Evolutionary conservation across 2,113 vertebrate species (phyloP).

Genomic region (Chionomys nivalis): DNA sequence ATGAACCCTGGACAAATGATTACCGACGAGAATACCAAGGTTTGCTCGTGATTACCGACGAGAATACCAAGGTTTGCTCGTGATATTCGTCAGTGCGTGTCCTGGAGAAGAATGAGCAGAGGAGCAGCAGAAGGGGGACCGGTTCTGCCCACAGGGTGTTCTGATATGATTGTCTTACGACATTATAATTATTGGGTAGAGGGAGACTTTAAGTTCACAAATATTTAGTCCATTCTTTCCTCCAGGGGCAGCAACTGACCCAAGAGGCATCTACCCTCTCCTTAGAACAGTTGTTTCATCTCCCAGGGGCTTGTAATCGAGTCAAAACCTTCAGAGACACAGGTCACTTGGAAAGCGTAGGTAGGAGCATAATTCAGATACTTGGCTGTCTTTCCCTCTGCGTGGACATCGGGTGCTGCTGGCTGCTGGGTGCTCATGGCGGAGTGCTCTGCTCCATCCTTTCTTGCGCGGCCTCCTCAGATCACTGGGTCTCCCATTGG

Average conservation of each 20-base stretch:
- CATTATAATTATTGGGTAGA: slow-evolving; percentile 19
- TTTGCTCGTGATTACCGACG: neutral
- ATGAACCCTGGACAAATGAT: slow-evolving; percentile 39
- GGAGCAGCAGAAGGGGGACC: neutral
- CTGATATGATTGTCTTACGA: neutral
- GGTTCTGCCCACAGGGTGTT: slow-evolving; percentile 17
- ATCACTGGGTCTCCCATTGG: neutral
- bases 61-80: neutral
- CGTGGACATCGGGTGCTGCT: neutral
- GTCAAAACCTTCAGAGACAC: slow-evolving; percentile 11
- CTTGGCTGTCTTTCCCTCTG: neutral
- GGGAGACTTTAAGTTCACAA: slow-evolving; percentile 39
- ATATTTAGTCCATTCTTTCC: neutral
- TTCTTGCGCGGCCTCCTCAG: neutral
- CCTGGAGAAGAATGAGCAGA: slow-evolving; percentile 27
- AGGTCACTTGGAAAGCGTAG: neutral
- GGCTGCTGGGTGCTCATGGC: neutral
- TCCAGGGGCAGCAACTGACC: neutral
- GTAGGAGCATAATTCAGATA: neutral
- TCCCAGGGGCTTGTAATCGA: neutral
- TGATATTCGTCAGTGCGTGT: neutral
- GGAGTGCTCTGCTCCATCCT: neutral
- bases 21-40: neutral
- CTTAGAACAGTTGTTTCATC: slow-evolving; percentile 39
- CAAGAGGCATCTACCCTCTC: neutral